These are phyloP conservation scores for Trachelipus rathkii DNA, from an alignment of 1,140 invertebrate genomes.

Conservation along the genomic window DNA sequence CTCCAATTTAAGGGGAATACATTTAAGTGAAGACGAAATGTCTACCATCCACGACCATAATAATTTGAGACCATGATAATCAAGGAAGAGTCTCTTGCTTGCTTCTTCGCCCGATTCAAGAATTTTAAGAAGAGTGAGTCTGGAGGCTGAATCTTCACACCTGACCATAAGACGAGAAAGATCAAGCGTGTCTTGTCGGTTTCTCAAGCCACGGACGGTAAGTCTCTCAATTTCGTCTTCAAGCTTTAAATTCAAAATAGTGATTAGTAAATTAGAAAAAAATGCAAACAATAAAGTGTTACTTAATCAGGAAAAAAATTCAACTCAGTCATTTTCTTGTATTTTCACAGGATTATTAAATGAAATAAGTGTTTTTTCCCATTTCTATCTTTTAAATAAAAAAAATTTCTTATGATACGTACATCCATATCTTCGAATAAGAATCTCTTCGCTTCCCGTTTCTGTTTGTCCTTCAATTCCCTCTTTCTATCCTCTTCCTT, in stretches of 20 bases:
- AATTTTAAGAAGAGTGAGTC: slow-evolving; percentile 59
- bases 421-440: slow-evolving; percentile 41
- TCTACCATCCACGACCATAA: slow-evolving; percentile 89
- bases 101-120: slow-evolving; percentile 69
- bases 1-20: slow-evolving; percentile 54
- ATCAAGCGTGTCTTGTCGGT: slow-evolving; percentile 79
- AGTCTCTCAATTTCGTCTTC: slow-evolving; percentile 61
- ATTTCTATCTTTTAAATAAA: too few relatives aligned
- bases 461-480: slow-evolving; percentile 62
- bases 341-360: too few relatives aligned
- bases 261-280: too few relatives aligned
- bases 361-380: too few relatives aligned
- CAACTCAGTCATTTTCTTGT: too few relatives aligned
- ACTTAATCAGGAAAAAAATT: too few relatives aligned
- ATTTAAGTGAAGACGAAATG: slow-evolving; percentile 48
- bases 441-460: slow-evolving; percentile 52
- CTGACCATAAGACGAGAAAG: slow-evolving; percentile 86
- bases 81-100: slow-evolving; percentile 81
- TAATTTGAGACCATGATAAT: slow-evolving; percentile 86
- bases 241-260: slow-evolving; percentile 28
- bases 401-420: not conserved
- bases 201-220: slow-evolving; percentile 70
- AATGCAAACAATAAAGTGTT: too few relatives aligned
- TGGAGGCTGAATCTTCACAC: slow-evolving; percentile 70
- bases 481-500: slow-evolving; percentile 50